Conservation (phyloP, 2,113 vertebrate genomes). For the Anser brachyrhynchus region DNA sequence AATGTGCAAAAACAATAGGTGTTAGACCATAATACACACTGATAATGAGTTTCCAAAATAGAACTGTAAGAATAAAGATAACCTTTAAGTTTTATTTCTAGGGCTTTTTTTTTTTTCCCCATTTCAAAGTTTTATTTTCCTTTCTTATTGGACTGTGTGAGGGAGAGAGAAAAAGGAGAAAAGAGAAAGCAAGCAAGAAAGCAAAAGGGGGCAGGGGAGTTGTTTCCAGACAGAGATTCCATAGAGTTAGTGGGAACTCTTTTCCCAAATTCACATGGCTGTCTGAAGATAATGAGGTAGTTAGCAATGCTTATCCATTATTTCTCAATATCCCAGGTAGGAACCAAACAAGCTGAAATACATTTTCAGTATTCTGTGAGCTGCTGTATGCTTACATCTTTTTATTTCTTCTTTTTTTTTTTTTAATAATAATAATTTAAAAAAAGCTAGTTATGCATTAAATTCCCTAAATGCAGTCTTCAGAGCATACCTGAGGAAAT, state of each 20-base stretch:
- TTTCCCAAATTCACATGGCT: not conserved
- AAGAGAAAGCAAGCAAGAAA: not conserved
- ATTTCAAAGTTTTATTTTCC: not conserved
- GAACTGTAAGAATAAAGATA: not conserved
- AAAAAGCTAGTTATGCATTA: not conserved
- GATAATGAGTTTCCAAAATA: not conserved
- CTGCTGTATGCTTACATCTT: not conserved
- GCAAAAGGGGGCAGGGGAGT: accelerated
- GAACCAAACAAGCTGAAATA: not conserved
- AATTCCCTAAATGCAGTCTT: slow-evolving; percentile 20
- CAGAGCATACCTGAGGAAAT: not conserved
- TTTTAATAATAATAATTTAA: not conserved
- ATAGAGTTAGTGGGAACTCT: not conserved
- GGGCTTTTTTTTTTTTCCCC: accelerated
- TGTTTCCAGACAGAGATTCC: not conserved
- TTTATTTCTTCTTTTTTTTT: not conserved
- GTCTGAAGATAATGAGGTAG: not conserved
- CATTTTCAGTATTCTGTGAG: not conserved
- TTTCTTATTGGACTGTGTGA: not conserved
- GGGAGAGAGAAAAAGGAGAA: not conserved
- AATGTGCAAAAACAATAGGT: not conserved
- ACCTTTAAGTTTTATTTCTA: not conserved
- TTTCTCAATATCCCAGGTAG: not conserved
- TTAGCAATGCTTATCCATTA: not conserved
- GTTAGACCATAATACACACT: not conserved